phyloP scores from a whole-genome alignment of 2,797 vertebrate species.

The Gymnopithys bicolor region DNA sequence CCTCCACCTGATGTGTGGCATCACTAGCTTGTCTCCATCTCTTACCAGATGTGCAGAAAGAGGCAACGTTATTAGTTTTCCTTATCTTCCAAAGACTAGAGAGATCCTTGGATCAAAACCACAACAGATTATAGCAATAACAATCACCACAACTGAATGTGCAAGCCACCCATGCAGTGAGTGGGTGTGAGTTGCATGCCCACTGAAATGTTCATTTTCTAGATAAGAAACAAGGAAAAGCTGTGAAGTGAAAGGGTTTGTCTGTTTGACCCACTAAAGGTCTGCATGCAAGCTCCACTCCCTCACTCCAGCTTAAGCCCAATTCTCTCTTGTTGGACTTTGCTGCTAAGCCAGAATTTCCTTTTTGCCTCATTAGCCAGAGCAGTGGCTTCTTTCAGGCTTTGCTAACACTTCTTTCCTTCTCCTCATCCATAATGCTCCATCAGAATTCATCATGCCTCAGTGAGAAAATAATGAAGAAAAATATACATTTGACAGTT shows the following conservation, averaged over 20 bases:
- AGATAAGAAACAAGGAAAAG: not conserved
- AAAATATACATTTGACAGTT: not conserved
- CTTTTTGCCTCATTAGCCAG: conserved; percentile 45
- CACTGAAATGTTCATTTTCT: not conserved
- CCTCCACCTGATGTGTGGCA: not conserved
- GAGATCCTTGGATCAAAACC: not conserved
- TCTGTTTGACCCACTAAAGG: not conserved
- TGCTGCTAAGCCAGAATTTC: conserved; percentile 2
- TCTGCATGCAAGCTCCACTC: not conserved
- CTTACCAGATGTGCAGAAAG: not conserved
- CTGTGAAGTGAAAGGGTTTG: not conserved
- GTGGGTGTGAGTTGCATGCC: not conserved
- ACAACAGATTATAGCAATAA: not conserved
- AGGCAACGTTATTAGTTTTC: not conserved
- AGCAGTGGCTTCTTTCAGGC: not conserved
- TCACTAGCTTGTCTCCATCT: not conserved
- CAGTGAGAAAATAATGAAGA: conserved; percentile 51
- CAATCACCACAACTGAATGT: not conserved
- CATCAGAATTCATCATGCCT: not conserved
- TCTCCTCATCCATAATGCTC: conserved; percentile 19
- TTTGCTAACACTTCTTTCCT: conserved; percentile 25
- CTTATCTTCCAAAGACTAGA: not conserved
- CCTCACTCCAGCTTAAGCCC: not conserved
- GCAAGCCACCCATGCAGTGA: not conserved
- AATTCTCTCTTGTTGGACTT: not conserved